phyloP scores from a whole-genome alignment of 2,888 invertebrate species.

The Drosophila stalkeri region DNA sequence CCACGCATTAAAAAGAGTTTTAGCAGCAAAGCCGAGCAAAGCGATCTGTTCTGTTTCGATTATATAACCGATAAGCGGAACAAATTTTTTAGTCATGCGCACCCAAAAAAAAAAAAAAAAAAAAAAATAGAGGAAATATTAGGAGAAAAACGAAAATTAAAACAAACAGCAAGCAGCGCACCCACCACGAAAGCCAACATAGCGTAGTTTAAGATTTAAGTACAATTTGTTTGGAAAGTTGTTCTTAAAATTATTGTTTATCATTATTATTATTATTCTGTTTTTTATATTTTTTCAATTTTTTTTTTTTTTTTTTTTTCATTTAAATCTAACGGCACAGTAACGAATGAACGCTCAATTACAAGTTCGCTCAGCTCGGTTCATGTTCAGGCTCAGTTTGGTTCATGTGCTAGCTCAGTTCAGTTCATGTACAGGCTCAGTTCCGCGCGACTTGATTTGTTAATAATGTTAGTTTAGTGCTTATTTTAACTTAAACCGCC shows the following conservation, averaged over 20 bases:
- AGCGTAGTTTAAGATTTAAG: slow-evolving; percentile 51
- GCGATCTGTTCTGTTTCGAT: slow-evolving; percentile 23
- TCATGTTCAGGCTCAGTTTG: slow-evolving; percentile 10
- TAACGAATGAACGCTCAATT: slow-evolving; percentile 36
- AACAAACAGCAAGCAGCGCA: slow-evolving; percentile 23
- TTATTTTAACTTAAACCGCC: slow-evolving; percentile 61
- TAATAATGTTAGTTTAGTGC: slow-evolving; percentile 75
- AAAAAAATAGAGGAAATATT: not conserved
- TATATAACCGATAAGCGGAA: slow-evolving; percentile 18
- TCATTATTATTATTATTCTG: not conserved
- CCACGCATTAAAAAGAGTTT: slow-evolving; percentile 66
- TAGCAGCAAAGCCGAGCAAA: slow-evolving; percentile 16
- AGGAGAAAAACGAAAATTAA: not conserved
- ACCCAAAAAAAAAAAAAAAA: slow-evolving; percentile 12
- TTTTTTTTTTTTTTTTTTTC: slow-evolving; percentile 36
- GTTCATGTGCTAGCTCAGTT: slow-evolving; percentile 17
- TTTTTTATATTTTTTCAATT: slow-evolving; percentile 17
- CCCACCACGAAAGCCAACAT: slow-evolving; percentile 37
- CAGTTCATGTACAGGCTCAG: slow-evolving; percentile 3
- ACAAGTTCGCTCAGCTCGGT: slow-evolving; percentile 13
- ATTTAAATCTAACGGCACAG: slow-evolving; percentile 30
- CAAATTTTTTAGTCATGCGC: slow-evolving; percentile 42
- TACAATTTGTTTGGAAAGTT: slow-evolving; percentile 42
- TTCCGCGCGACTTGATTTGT: slow-evolving; percentile 55
- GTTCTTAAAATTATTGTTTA: slow-evolving; percentile 14